Percentiles rank a stretch among this genome's conserved stretches.
Conservation (phyloP, 2,888 invertebrate genomes). For the Sepiola atlantica region DNA sequence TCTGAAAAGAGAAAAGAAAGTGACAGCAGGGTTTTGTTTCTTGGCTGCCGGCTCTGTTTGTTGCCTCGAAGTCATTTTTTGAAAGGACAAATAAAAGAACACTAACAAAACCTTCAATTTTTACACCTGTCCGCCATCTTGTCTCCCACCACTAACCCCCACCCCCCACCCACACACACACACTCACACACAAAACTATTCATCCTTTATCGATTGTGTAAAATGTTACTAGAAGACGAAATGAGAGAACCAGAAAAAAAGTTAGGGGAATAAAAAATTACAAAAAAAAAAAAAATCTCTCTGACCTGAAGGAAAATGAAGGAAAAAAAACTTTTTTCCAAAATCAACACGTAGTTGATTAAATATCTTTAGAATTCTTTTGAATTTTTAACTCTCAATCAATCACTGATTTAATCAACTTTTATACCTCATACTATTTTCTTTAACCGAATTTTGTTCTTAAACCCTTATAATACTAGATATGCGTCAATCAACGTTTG, state of each 20-base stretch:
- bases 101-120: background rate
- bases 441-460: background rate
- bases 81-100: background rate
- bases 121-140: background rate
- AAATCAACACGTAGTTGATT: constrained; percentile 32
- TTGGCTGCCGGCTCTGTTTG: constrained; percentile 35
- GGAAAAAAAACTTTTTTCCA: background rate
- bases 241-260: background rate
- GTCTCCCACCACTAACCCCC: background rate
- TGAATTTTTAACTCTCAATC: background rate
- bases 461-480: too few species aligned
- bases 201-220: background rate
- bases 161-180: too few species aligned
- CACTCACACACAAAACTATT: background rate
- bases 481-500: too few species aligned
- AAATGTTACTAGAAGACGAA: background rate
- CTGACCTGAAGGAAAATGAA: background rate
- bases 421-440: background rate
- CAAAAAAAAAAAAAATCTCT: background rate
- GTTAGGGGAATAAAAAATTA: background rate
- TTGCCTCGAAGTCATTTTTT: constrained; percentile 36
- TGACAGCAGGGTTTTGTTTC: constrained; percentile 32
- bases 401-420: background rate
- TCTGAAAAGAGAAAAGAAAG: background rate
- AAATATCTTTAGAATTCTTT: background rate